Evolutionary conservation across 2,888 invertebrate genomes (phyloP), one percentile per base, ranked within the genome.

Genomic region (Nipponacmea schrenckii): DNA sequence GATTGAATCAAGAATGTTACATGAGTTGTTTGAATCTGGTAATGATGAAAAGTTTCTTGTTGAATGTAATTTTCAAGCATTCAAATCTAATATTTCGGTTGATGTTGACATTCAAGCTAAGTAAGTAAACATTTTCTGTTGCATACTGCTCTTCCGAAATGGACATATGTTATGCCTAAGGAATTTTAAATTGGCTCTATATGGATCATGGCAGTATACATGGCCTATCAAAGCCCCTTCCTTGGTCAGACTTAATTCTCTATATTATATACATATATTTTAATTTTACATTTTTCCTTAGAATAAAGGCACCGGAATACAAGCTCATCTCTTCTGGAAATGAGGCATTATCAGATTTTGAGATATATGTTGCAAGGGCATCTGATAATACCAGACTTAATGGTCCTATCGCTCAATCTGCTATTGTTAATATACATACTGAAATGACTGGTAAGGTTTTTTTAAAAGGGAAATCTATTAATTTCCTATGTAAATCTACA

Each of bases 1-100:
- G 14, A 14, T 56, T 20, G 56, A 56, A 56, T 56, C 56, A 20
- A 56, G 56, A 56, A 24, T 56, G 24, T 20, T 56, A 56, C 56
- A 56, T 4, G 12, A 56, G 24, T 24, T 56, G 5, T 68, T 68
- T 39, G 68, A 68, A 44, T 50, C 26, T 46, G 68, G 39, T 50
- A 56, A 44, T 12, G 68, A 68, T 46, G 68, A 68, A 62, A 50
- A 56, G 56, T 68, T 68, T 46, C 56, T 68, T 12, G 56, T 68
- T n/a, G 68, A 68, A 17, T 68, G 68, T 31, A 56, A 50, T 44
- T 68, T 68, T 14, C 39, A 39, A 62, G 31, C 56, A 2, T 68
- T 31, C 62, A 68, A 68, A 62, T 50, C 50, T 17, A 39, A 68
- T 15, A 56, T 39, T 15, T 24, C 56, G 12, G 24, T 56, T 56